phyloP scores from a whole-genome alignment of 2,797 vertebrate species.

The Thalassophryne amazonica region DNA sequence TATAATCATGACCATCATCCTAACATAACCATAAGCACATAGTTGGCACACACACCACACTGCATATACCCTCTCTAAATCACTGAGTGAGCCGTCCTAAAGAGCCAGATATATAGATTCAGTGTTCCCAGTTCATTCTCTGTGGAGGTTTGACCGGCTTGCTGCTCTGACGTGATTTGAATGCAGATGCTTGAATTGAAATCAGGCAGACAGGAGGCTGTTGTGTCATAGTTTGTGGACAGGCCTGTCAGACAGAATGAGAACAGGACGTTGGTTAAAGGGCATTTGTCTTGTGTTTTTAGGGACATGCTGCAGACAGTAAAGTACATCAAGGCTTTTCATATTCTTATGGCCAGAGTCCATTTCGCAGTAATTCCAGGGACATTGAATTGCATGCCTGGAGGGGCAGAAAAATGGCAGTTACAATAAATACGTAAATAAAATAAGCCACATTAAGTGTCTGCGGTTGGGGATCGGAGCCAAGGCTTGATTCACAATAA shows the following conservation, averaged over 20 bases:
- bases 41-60: neutral
- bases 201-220: constrained; percentile 22
- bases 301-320: neutral
- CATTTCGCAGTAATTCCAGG: constrained; percentile 5
- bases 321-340: constrained; percentile 6
- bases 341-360: neutral
- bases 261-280: neutral
- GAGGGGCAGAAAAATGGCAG: constrained; percentile 20
- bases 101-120: neutral
- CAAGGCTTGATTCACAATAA: constrained; percentile 60
- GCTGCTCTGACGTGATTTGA: neutral
- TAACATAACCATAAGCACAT: neutral
- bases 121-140: neutral
- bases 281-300: constrained; percentile 10
- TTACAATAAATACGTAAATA: constrained; percentile 13
- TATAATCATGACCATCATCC: neutral
- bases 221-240: constrained; percentile 1
- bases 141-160: neutral
- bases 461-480: constrained; percentile 31
- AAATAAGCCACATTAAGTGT: constrained; percentile 31
- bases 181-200: constrained; percentile 16
- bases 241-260: constrained; percentile 5
- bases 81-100: neutral
- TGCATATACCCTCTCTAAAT: neutral
- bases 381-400: constrained; percentile 23